A percentile compares a stretch with the other conserved stretches of the same genome.
Evolutionary conservation across 2,888 invertebrate genomes (phyloP).

Genomic region (Trissonchulus latispiculum): DNA sequence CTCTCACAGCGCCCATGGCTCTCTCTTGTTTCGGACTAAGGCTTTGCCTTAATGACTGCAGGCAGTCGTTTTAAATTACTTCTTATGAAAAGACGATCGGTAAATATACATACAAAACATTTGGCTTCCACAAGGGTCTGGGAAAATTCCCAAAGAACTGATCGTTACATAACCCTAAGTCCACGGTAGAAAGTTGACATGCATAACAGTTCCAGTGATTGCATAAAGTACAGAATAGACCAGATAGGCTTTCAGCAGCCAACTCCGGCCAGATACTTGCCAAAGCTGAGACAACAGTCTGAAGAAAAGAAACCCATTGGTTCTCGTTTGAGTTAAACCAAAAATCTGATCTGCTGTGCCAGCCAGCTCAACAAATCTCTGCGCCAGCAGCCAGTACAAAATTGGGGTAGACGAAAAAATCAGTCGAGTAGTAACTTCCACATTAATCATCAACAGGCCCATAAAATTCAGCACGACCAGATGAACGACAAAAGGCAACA

Average conservation of each 20-base stretch:
- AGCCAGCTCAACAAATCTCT: background rate
- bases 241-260: background rate
- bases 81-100: too few relatives aligned
- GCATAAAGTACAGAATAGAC: background rate
- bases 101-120: too few relatives aligned
- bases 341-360: too few relatives aligned
- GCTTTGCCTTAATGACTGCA: too few relatives aligned
- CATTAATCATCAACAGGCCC: constrained; percentile 18
- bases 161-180: too few relatives aligned
- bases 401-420: constrained; percentile 15
- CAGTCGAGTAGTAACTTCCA: constrained; percentile 22
- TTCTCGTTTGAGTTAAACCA: too few relatives aligned
- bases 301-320: background rate
- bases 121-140: too few relatives aligned
- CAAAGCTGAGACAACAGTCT: background rate
- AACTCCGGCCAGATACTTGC: background rate
- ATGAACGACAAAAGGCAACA: constrained; percentile 3
- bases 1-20: too few relatives aligned
- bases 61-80: too few relatives aligned
- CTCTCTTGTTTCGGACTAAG: too few relatives aligned
- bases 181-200: constrained; percentile 20
- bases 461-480: background rate
- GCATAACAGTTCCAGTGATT: constrained; percentile 11
- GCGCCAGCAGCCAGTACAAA: constrained; percentile 5
- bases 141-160: too few relatives aligned